These are phyloP conservation scores for Acanthurus leucopareius DNA, from an alignment of 2,797 vertebrate species.

Conservation along the genomic window DNA sequence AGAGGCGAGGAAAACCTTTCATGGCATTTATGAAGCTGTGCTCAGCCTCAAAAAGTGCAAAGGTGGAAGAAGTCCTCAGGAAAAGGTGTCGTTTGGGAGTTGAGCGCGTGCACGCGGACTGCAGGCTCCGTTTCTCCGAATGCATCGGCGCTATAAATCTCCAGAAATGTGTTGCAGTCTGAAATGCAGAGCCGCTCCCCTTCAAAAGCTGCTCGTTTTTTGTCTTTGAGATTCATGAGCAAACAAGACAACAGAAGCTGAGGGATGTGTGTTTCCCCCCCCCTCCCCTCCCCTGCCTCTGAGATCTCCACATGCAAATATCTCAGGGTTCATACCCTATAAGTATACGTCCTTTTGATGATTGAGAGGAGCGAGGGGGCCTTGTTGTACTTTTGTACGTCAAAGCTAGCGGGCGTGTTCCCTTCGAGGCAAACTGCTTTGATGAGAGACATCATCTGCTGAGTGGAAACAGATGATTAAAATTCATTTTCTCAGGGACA, in stretches of 20 bases:
- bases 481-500: constrained; percentile 35
- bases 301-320: constrained; percentile 45
- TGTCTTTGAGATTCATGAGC: constrained; percentile 64
- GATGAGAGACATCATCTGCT: constrained; percentile 30
- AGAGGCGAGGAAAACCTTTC: constrained; percentile 31
- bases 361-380: constrained; percentile 24
- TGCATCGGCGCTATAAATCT: constrained; percentile 24
- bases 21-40: constrained; percentile 53
- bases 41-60: constrained; percentile 51
- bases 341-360: constrained; percentile 49
- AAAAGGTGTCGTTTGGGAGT: constrained; percentile 45
- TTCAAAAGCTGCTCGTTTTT: constrained; percentile 27
- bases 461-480: constrained; percentile 39
- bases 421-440: constrained; percentile 40
- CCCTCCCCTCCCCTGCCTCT: background rate
- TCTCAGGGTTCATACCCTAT: constrained; percentile 34
- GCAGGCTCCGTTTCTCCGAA: constrained; percentile 12
- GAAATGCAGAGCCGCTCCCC: constrained; percentile 3
- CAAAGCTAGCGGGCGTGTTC: constrained; percentile 30
- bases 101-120: constrained; percentile 26
- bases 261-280: constrained; percentile 32
- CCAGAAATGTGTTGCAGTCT: constrained; percentile 17
- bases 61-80: constrained; percentile 48
- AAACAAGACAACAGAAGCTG: constrained; percentile 57
- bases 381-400: constrained; percentile 26